These are phyloP conservation scores for Nicator chloris DNA, from an alignment of 2,113 vertebrate genomes.

Conservation along the genomic window DNA sequence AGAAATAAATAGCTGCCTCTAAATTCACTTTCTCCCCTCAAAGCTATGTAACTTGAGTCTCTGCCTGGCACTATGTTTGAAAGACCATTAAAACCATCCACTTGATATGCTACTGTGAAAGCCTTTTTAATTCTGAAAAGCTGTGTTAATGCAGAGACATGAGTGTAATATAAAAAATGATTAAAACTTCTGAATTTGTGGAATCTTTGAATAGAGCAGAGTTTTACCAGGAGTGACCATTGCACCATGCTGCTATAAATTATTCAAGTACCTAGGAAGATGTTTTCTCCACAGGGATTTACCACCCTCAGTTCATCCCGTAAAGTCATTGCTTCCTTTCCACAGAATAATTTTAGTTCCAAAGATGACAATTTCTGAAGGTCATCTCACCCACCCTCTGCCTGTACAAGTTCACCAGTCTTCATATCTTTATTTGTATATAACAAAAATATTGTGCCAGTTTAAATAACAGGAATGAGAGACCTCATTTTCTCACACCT, in stretches of 20 bases:
- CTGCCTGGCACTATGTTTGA: not conserved
- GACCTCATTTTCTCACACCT: not conserved
- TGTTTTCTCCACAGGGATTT: not conserved
- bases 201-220: not conserved
- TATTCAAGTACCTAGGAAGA: not conserved
- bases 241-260: slow-evolving; percentile 11
- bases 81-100: not conserved
- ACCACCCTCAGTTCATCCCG: not conserved
- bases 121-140: not conserved
- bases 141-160: not conserved
- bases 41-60: not conserved
- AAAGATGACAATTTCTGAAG: not conserved
- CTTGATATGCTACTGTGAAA: not conserved
- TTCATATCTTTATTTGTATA: not conserved
- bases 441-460: not conserved
- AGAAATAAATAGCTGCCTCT: not conserved
- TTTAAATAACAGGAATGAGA: not conserved
- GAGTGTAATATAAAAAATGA: not conserved
- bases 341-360: not conserved
- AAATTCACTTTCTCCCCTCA: not conserved
- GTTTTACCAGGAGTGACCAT: not conserved
- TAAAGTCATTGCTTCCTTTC: not conserved
- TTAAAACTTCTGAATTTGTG: not conserved
- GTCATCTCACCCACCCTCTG: not conserved
- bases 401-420: not conserved